A percentile compares a stretch with the other conserved stretches of the same genome.
Conservation (phyloP, 2,888 invertebrate species). For the Anticlea derivata region DNA sequence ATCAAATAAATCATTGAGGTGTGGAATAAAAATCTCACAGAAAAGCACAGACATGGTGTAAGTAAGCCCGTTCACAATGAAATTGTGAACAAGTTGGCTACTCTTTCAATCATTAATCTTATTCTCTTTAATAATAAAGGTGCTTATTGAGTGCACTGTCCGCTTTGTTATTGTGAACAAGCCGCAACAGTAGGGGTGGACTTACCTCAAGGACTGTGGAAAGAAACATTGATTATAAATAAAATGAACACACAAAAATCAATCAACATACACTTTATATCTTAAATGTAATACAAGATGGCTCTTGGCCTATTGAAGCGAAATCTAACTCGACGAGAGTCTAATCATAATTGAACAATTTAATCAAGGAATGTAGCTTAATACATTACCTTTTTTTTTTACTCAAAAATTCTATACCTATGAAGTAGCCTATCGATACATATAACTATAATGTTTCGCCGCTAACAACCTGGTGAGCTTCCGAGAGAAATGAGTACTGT, state of each 20-base stretch:
- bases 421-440: conserved; percentile 47
- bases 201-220: conserved; percentile 79
- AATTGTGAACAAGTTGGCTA: not conserved
- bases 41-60: conserved; percentile 16
- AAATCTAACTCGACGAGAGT: conserved; percentile 49
- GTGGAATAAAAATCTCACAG: conserved; percentile 13
- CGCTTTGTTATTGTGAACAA: conserved; percentile 14
- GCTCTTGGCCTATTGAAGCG: conserved; percentile 56
- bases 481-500: conserved; percentile 47
- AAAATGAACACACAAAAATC: conserved; percentile 79
- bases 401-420: conserved; percentile 37
- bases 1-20: conserved; percentile 15
- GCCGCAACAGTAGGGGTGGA: conserved; percentile 54
- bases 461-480: conserved; percentile 55
- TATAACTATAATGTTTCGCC: conserved; percentile 47
- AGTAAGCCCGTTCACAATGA: conserved; percentile 7
- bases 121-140: not conserved
- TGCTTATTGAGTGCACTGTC: not conserved
- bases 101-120: not conserved
- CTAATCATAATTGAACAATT: conserved; percentile 62
- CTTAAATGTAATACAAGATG: conserved; percentile 78
- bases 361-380: conserved; percentile 65
- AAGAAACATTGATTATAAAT: conserved; percentile 78
- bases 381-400: conserved; percentile 68
- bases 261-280: conserved; percentile 84